These are phyloP conservation scores for Cossypha heuglini DNA, from an alignment of 2,797 vertebrate genomes.

Conservation along the genomic window DNA sequence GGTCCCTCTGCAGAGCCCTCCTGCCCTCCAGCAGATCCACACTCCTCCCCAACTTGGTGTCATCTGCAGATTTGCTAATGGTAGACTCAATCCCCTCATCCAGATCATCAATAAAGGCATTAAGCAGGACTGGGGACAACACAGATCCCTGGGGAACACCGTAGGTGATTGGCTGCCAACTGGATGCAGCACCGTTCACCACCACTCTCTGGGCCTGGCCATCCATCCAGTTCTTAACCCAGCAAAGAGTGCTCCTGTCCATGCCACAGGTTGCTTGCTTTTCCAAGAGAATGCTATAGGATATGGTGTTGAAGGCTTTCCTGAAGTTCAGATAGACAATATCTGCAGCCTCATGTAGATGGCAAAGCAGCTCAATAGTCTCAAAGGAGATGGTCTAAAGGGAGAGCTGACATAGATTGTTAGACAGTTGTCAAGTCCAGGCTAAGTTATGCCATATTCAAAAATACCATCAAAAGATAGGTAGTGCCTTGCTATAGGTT, in stretches of 20 bases:
- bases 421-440: background rate
- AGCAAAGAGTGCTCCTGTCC: background rate
- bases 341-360: background rate
- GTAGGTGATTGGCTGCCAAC: accelerated
- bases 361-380: background rate
- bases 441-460: background rate
- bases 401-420: background rate
- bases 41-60: accelerated
- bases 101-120: background rate
- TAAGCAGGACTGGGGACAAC: too few species aligned
- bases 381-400: background rate
- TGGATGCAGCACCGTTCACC: accelerated
- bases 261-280: background rate
- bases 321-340: background rate
- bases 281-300: background rate
- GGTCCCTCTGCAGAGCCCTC: background rate
- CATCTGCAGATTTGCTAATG: background rate
- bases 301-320: background rate
- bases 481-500: background rate
- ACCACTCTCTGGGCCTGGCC: accelerated
- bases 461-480: background rate
- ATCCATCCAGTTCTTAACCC: background rate
- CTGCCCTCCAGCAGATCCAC: background rate
- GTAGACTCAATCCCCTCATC: background rate
- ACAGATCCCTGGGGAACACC: background rate